Conservation (phyloP, 2,113 vertebrate species). For the Mustelus asterias region DNA sequence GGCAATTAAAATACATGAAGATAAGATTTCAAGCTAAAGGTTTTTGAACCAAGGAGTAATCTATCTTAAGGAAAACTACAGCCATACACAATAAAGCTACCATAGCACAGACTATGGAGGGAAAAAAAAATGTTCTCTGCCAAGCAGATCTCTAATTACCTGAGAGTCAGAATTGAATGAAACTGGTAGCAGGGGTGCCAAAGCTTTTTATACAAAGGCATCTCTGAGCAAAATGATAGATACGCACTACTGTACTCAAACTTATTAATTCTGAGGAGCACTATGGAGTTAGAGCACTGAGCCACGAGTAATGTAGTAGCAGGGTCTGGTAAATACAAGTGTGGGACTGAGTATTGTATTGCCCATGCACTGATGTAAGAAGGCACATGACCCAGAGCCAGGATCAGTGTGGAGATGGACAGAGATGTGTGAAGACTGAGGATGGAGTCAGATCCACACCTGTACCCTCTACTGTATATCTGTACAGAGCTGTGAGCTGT, state of each 20-base stretch:
- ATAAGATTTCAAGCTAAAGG: background rate
- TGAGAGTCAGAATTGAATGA: background rate
- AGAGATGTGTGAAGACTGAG: no score
- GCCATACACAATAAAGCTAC: background rate
- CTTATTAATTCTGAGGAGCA: background rate
- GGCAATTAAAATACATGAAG: background rate
- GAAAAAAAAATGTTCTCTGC: background rate
- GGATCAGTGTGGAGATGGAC: no score
- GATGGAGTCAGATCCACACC: no score
- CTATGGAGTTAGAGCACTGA: background rate
- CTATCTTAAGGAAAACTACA: background rate
- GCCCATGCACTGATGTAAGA: no score
- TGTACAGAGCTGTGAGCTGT: no score
- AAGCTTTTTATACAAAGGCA: background rate
- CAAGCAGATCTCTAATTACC: background rate
- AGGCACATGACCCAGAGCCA: no score
- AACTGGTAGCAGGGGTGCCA: background rate
- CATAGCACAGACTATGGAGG: background rate
- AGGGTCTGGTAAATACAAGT: no score
- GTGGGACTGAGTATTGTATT: no score
- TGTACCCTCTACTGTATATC: no score
- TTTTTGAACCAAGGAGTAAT: background rate
- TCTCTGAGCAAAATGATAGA: background rate
- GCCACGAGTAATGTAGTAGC: no score
- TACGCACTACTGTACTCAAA: background rate